A percentile compares a stretch with the other conserved stretches of the same genome.
Evolutionary conservation across 2,888 invertebrate genomes (phyloP).

Genomic region (Clivina fossor): DNA sequence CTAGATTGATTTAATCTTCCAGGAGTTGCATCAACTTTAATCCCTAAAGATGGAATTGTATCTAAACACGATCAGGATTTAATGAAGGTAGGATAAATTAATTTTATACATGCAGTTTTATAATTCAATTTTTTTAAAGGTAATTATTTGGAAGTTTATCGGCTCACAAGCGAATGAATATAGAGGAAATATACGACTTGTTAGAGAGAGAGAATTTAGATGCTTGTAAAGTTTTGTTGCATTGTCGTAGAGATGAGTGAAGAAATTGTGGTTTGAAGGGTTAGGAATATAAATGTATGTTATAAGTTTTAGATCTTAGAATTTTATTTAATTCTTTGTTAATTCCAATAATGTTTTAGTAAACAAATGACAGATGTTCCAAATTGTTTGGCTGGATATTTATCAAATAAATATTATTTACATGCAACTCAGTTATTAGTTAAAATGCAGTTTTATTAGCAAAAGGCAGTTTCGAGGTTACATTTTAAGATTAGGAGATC

Average conservation of each 20-base stretch:
- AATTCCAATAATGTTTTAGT: slow-evolving; percentile 51
- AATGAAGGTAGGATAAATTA: slow-evolving; percentile 63
- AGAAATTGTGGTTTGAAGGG: slow-evolving; percentile 92
- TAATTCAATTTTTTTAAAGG: slow-evolving; percentile 45
- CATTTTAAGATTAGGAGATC: too few relatives aligned
- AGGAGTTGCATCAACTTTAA: slow-evolving; percentile 67
- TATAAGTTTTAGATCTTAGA: slow-evolving; percentile 68
- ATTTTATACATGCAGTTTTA: slow-evolving; percentile 25
- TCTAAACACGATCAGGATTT: slow-evolving; percentile 86
- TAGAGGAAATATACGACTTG: slow-evolving; percentile 72
- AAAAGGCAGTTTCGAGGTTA: slow-evolving; percentile 72
- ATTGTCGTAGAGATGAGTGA: slow-evolving; percentile 91
- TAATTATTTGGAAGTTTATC: slow-evolving; percentile 77
- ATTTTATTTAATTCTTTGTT: too few relatives aligned
- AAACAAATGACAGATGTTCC: slow-evolving; percentile 76
- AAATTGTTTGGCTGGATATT: slow-evolving; percentile 64
- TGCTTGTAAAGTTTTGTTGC: slow-evolving; percentile 81
- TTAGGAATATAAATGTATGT: slow-evolving; percentile 92
- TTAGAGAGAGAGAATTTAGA: slow-evolving; percentile 83
- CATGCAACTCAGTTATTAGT: slow-evolving; percentile 82
- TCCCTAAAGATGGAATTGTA: slow-evolving; percentile 78
- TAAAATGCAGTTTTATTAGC: slow-evolving; percentile 67
- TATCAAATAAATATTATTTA: slow-evolving; percentile 76
- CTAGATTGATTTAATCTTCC: slow-evolving; percentile 67
- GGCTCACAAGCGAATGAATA: slow-evolving; percentile 70